Base-by-base conservation (phyloP, 2,888 invertebrate genomes). In the Corythucha ciliata region DNA sequence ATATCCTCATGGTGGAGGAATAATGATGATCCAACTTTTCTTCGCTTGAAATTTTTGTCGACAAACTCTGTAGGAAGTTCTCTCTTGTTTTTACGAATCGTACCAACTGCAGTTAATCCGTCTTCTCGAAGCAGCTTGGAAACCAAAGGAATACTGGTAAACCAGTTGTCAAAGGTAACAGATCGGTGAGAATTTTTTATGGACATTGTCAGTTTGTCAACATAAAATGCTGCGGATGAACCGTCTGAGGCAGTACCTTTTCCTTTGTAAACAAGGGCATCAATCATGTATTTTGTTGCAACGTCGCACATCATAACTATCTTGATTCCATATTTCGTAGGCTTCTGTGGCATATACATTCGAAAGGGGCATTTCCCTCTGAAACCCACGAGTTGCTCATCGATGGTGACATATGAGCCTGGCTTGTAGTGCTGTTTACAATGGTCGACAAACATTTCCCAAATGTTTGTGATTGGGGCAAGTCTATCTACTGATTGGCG, bases 41-140 rank as follows among this genome's bases (percentile, higher is more conserved):
- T 52, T 16, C 45, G 39, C 26, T 39, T 14, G 32, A 29, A 54
- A 52, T 57, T 57, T 26, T 44, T 49, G 6, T 59, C 58, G 14
- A 58, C 48, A 54, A 66, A 64, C 49, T 62, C 62, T 36, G 36
- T 4, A 20, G 65, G 66, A 44, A 65, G 54, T 48, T 64, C 59
- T 33, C 50, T 49, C 56, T 63, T 65, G 46, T 63, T 56, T 48
- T 56, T 57, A 14, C 34, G 34, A 29, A 59, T 51, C 5, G 57
- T 58, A 22, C 56, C 58, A 27, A 53, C 48, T n/a, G 41, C 5
- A 4, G 48, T 58, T 4, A 54, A 24, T 36, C 50, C 54, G 34
- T 55, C 47, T 25, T 56, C 32, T 8, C 52, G 50, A 40, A 56
- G 18, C 22, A 61, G 56, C 37, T 51, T 46, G 51, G 56, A 52